A percentile compares a stretch with the other conserved stretches of the same genome.
Conservation (phyloP, 2,797 vertebrate genomes). For the Scarus forsteni region DNA sequence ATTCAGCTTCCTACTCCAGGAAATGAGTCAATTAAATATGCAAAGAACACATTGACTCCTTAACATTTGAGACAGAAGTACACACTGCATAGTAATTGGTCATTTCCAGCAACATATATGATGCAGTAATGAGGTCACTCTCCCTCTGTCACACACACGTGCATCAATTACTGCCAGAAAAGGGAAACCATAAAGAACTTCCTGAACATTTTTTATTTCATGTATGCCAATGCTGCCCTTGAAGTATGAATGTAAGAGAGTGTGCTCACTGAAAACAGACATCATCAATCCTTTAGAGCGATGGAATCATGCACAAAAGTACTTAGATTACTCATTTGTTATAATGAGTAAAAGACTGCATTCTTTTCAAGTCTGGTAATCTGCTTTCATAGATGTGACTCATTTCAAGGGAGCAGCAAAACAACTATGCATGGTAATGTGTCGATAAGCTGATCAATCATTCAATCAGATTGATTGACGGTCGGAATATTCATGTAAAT, state of each 20-base stretch:
- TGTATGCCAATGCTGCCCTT: neutral
- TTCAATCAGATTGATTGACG: too few species aligned
- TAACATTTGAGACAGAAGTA: conserved; percentile 35
- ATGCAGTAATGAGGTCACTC: conserved; percentile 12
- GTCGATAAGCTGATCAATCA: too few species aligned
- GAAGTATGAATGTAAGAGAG: neutral
- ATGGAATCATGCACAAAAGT: neutral
- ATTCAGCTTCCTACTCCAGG: conserved; percentile 13
- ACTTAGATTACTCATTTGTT: neutral
- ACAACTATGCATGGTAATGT: too few species aligned
- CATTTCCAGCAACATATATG: conserved; percentile 47
- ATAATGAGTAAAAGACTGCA: too few species aligned
- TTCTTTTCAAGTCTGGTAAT: too few species aligned
- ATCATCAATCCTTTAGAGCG: neutral
- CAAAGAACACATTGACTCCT: conserved; percentile 51
- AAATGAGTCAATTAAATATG: conserved; percentile 52
- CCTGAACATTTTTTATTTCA: neutral
- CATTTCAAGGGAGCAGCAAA: too few species aligned
- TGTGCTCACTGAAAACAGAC: neutral
- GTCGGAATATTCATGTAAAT: too few species aligned
- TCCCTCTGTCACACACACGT: conserved; percentile 4
- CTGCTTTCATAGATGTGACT: too few species aligned
- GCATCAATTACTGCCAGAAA: conserved; percentile 2
- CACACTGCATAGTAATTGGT: conserved; percentile 49
- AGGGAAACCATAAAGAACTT: neutral